Percentiles rank a stretch among this genome's conserved stretches.
These are phyloP conservation scores for Aproaerema taeniolella DNA, from an alignment of 2,888 invertebrate genomes.

Conservation along the genomic window DNA sequence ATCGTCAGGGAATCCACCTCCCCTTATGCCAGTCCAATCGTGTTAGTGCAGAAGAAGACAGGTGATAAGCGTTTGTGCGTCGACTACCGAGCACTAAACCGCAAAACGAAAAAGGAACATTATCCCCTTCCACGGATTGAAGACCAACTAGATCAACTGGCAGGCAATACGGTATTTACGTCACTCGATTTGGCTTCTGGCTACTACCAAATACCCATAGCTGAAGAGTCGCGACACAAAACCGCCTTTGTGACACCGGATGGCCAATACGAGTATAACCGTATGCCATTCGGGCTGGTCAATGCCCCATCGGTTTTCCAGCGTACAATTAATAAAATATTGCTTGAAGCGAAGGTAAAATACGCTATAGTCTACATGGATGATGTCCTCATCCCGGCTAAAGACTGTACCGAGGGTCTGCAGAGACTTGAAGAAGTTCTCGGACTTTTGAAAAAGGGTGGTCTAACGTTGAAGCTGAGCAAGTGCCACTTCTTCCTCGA, in stretches of 20 bases:
- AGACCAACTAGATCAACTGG: neutral
- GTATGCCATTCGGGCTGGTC: too few relatives aligned
- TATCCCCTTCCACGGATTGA: too few relatives aligned
- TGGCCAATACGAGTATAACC: too few relatives aligned
- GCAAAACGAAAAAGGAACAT: too few relatives aligned
- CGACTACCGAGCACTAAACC: too few relatives aligned
- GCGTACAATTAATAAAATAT: constrained; percentile 29
- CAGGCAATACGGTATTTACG: neutral
- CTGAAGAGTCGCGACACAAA: too few relatives aligned
- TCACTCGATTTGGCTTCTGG: too few relatives aligned
- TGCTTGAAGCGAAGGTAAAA: constrained; percentile 18
- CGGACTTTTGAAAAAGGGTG: neutral
- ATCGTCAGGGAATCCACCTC: neutral
- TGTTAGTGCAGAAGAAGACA: neutral
- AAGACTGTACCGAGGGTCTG: neutral
- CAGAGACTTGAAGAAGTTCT: neutral
- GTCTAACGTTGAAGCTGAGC: constrained; percentile 8
- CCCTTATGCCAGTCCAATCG: neutral
- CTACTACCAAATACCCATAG: too few relatives aligned
- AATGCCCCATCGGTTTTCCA: constrained; percentile 43
- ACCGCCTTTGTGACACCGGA: too few relatives aligned
- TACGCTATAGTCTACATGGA: constrained; percentile 18
- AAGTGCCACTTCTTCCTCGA: constrained; percentile 12
- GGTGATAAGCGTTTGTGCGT: neutral
- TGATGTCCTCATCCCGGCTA: constrained; percentile 15